Conservation (phyloP, 2,797 vertebrate species). For the Phrynocephalus guinanensis region DNA sequence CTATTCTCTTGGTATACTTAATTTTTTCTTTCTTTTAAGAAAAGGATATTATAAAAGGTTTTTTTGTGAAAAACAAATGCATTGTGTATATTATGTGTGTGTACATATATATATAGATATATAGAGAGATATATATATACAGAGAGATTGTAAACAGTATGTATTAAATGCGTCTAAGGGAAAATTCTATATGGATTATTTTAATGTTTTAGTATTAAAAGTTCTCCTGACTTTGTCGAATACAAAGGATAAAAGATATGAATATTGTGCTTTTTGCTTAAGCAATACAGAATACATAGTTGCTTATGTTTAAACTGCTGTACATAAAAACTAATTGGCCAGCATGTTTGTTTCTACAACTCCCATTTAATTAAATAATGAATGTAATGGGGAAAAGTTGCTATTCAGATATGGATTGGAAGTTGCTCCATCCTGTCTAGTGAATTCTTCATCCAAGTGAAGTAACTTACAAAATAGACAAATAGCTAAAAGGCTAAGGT, state of each 20-base stretch:
- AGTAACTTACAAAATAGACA: conserved; percentile 72
- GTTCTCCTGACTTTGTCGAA: conserved; percentile 75
- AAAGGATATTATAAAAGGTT: conserved; percentile 77
- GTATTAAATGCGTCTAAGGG: conserved; percentile 80
- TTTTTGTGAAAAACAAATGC: conserved; percentile 77
- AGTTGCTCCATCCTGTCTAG: conserved; percentile 74
- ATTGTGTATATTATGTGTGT: conserved; percentile 86
- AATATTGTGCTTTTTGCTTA: conserved; percentile 81
- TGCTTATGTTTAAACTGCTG: conserved; percentile 81
- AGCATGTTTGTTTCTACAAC: conserved; percentile 83
- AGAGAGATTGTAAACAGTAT: conserved; percentile 73
- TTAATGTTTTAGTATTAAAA: conserved; percentile 82
- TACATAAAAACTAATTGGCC: conserved; percentile 79
- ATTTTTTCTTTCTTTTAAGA: conserved; percentile 72
- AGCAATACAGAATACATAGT: conserved; percentile 77
- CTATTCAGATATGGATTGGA: conserved; percentile 83
- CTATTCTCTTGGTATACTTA: conserved; percentile 74
- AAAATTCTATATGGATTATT: conserved; percentile 79
- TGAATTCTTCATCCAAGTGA: conserved; percentile 72
- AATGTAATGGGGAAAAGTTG: conserved; percentile 78
- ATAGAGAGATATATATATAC: conserved; percentile 61
- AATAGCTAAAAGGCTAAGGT: conserved; percentile 82
- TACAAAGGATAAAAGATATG: conserved; percentile 75
- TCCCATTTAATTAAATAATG: conserved; percentile 82
- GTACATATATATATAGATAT: conserved; percentile 78